Base-by-base conservation (phyloP, 2,888 invertebrate species). In the Drosophila robusta region DNA sequence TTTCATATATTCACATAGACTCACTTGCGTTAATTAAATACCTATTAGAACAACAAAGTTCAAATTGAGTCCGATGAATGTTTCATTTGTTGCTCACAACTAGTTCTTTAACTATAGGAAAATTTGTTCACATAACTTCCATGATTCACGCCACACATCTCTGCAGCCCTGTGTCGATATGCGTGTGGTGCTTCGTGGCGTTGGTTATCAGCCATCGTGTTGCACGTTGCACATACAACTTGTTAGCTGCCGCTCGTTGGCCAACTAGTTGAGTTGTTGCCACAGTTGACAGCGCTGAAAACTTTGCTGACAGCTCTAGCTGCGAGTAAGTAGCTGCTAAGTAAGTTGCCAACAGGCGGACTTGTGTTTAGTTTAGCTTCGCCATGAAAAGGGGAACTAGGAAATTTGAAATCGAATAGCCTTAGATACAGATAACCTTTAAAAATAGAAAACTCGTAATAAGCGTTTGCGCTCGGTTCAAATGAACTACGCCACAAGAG, bases 231-330 rank as follows among this genome's bases (percentile, higher is more conserved):
- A 72, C 82, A 81, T 87, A 87, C 88, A 81, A 85, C 81, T 69
- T 69, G 64, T 70, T 52, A 56, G 46, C 52, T 62, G 61, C 56
- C 64, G 56, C 67, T 52, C 52, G 50, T 45, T 38, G 26, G 36
- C 52, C 58, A 24, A 54, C 63, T 65, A 87, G 76, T 87, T 80
- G 64, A 89, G 89, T 72, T 83, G 88, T 88, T 80, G 64, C 61
- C 61, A 32, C 34, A 44, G 70, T 70, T 86, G 87, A 87, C 87
- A 89, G 83, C 78, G 76, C 71, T 83, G 80, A 88, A 86, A 86
- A 87, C 72, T 83, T 76, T 69, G 78, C 65, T 88, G 89, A 86
- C 89, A 86, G 75, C 66, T 56, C 54, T 14, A 49, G 46, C 60
- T 7, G 18, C 22, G 49, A 56, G 41, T 55, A 46, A 65, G 58